Percentiles rank a stretch among this genome's conserved stretches.
Evolutionary conservation across 2,888 invertebrate species (phyloP).

Genomic region (Acronicta alni): DNA sequence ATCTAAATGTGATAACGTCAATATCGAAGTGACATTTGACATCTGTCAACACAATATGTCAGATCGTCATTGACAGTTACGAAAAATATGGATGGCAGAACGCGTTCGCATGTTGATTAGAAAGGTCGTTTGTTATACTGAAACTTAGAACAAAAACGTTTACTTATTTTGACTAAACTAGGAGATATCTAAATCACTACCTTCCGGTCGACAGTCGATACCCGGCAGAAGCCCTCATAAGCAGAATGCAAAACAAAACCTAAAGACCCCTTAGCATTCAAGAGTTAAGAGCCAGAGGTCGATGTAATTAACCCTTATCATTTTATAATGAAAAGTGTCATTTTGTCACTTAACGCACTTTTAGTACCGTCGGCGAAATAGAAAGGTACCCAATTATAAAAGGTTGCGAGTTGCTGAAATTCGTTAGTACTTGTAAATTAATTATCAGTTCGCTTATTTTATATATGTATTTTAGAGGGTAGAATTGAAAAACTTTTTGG

Average conservation of each 20-base stretch:
- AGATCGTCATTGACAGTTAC: too few relatives aligned
- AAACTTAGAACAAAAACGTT: too few relatives aligned
- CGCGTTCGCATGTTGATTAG: too few relatives aligned
- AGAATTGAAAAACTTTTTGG: neutral
- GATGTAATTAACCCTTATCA: constrained; percentile 53
- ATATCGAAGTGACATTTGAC: too few relatives aligned
- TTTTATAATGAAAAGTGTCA: constrained; percentile 52
- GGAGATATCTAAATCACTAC: too few relatives aligned
- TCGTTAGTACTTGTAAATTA: constrained; percentile 13
- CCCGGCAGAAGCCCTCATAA: too few relatives aligned
- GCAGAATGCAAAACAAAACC: constrained; percentile 8
- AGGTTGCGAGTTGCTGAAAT: constrained; percentile 28
- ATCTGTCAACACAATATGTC: too few relatives aligned
- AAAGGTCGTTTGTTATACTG: too few relatives aligned
- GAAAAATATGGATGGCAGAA: too few relatives aligned
- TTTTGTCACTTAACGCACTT: constrained; percentile 42
- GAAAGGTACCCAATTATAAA: constrained; percentile 41
- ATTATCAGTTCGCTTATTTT: constrained; percentile 12
- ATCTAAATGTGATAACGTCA: too few relatives aligned
- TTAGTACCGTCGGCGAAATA: constrained; percentile 14
- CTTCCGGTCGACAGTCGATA: too few relatives aligned
- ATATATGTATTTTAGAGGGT: neutral
- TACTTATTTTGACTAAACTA: too few relatives aligned
- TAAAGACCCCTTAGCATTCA: constrained; percentile 24
- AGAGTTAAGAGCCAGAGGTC: constrained; percentile 29